phyloP scores from a whole-genome alignment of 1,140 invertebrate species.

The Cotesia chilonis region DNA sequence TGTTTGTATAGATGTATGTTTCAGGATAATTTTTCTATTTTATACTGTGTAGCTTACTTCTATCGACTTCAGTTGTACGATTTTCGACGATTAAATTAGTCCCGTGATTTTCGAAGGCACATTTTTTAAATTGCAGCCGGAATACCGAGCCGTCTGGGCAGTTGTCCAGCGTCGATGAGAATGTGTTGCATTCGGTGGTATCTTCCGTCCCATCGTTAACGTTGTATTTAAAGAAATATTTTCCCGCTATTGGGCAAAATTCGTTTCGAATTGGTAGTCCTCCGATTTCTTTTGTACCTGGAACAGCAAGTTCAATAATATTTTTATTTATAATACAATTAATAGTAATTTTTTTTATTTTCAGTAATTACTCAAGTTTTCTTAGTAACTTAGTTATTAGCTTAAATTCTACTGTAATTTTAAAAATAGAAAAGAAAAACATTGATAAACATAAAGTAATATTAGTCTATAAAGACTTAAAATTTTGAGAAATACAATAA shows the following conservation, averaged over 20 bases:
- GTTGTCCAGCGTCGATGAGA: slow-evolving; percentile 70
- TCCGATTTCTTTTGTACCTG: slow-evolving; percentile 67
- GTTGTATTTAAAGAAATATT: slow-evolving; percentile 72
- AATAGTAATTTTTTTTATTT: neutral
- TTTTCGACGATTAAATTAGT: slow-evolving; percentile 34
- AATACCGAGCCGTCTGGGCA: slow-evolving; percentile 74
- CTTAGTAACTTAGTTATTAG: too few species aligned
- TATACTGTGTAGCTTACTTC: slow-evolving; percentile 28
- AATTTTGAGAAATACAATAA: too few species aligned
- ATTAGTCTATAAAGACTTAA: too few species aligned
- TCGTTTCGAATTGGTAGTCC: slow-evolving; percentile 66
- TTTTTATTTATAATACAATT: neutral
- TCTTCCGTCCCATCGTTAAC: slow-evolving; percentile 66
- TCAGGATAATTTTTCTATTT: slow-evolving; percentile 20
- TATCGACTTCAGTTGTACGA: slow-evolving; percentile 28
- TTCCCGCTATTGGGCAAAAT: slow-evolving; percentile 75
- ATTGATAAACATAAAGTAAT: too few species aligned
- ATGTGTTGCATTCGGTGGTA: slow-evolving; percentile 66
- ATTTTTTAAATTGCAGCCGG: slow-evolving; percentile 68
- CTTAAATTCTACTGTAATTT: too few species aligned
- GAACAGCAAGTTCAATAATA: slow-evolving; percentile 45
- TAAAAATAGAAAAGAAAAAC: too few species aligned
- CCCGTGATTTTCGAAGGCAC: slow-evolving; percentile 67
- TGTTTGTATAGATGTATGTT: neutral
- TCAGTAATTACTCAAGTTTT: too few species aligned